Base-by-base conservation (phyloP, 1,140 invertebrate species). In the Phymastichus coffea region DNA sequence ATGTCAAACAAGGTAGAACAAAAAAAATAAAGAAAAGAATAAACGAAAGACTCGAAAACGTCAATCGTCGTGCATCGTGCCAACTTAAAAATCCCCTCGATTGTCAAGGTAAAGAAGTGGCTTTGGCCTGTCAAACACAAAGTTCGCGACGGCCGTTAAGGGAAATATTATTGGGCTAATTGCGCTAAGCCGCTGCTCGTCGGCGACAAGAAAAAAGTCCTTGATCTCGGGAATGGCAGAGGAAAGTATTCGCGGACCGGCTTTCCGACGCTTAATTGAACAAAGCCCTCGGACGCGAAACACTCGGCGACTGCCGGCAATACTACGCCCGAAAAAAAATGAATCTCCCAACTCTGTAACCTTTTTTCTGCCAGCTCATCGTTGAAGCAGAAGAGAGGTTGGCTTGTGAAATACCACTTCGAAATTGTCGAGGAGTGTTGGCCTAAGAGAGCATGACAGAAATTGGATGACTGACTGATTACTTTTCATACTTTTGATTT, bases 261-360 rank as follows among this genome's bases (percentile, higher is more conserved):
- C 66, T 61, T 63, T 63, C 68, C 61, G 63, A 73, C 70, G 74
- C 71, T 77, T 78, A 79, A 79, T 78, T 79, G 75, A 73, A 78
- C 76, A 78, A 79, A 78, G 76, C 75, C 70, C 73, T 69, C 52
- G 63, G 64, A n/a, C 26, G 25, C 67, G 65, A 58, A 65, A 66
- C 69, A 70, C 73, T 73, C 67, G 61, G 63, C 63, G 61, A 63
- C 66, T 74, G n/a, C n/a, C n/a, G 63, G 70, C 74, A 75, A 76
- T 76, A 76, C 74, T 66, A 67, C 63, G 64, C n/a, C n/a, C n/a
- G n/a, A n/a, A n/a, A 73, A 69, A 74, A 72, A 71, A 73, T 70
- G 68, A 73, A 74, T 75, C 72, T 66, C 69, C 73, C n/a, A n/a
- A n/a, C n/a, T n/a, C n/a, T n/a, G n/a, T n/a, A n/a, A n/a, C n/a